Conservation (phyloP, 2,888 invertebrate genomes). For the Pollenia labialis region DNA sequence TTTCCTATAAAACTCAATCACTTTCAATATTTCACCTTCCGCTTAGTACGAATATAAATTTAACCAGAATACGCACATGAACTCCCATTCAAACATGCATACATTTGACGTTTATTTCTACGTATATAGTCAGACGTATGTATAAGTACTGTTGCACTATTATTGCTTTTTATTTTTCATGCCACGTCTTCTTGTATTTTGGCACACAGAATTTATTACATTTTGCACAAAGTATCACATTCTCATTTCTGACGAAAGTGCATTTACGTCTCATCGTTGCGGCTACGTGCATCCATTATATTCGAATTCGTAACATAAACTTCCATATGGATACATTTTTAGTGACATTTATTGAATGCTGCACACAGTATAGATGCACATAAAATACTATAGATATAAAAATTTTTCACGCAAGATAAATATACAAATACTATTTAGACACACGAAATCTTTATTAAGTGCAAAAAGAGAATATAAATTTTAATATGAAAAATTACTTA, state of each 20-base stretch:
- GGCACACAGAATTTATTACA: constrained; percentile 60
- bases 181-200: constrained; percentile 51
- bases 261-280: constrained; percentile 41
- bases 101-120: neutral
- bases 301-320: constrained; percentile 36
- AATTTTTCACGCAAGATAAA: neutral
- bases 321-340: constrained; percentile 53
- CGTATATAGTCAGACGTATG: neutral
- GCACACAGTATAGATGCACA: constrained; percentile 18
- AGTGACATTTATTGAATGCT: constrained; percentile 69
- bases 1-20: constrained; percentile 43
- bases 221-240: constrained; percentile 58
- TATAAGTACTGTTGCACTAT: constrained; percentile 13
- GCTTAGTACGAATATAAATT: constrained; percentile 21
- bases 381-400: constrained; percentile 16
- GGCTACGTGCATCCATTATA: constrained; percentile 53
- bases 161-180: constrained; percentile 46
- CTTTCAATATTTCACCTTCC: constrained; percentile 27
- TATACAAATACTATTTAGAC: neutral
- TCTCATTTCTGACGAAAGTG: constrained; percentile 53
- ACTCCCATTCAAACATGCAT: neutral
- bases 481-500: constrained; percentile 18
- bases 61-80: constrained; percentile 16
- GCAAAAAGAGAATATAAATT: neutral
- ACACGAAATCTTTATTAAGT: neutral